These are phyloP conservation scores for Xenus cinereus DNA, from an alignment of 2,113 vertebrate species.

Conservation along the genomic window DNA sequence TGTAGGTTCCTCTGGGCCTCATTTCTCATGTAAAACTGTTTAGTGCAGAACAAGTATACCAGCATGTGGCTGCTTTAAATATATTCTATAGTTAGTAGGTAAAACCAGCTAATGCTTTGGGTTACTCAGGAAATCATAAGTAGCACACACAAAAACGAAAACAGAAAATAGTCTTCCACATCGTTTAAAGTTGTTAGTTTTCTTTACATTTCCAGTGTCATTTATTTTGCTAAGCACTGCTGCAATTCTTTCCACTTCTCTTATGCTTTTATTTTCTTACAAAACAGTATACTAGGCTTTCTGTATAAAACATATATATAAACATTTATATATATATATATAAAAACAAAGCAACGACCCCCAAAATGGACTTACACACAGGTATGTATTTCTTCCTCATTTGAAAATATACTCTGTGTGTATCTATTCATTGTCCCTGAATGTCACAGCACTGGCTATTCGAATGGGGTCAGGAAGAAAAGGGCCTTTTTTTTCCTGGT, in stretches of 20 bases:
- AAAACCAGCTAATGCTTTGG: slow-evolving; percentile 32
- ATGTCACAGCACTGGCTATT: neutral
- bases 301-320: slow-evolving; percentile 64
- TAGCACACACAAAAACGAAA: neutral
- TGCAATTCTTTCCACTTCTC: neutral
- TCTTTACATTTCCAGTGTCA: slow-evolving; percentile 1
- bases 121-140: slow-evolving; percentile 42
- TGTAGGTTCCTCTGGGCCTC: neutral
- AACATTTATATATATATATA: slow-evolving; percentile 39
- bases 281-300: slow-evolving; percentile 55
- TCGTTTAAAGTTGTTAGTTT: neutral
- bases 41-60: neutral
- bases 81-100: slow-evolving; percentile 38
- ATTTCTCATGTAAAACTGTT: neutral
- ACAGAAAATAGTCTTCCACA: neutral
- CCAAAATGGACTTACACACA: neutral
- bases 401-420: neutral
- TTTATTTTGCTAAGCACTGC: slow-evolving; percentile 28
- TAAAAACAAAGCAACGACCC: neutral
- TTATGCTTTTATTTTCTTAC: slow-evolving; percentile 43
- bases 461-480: neutral
- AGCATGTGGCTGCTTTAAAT: neutral
- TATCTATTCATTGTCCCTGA: slow-evolving; percentile 5
- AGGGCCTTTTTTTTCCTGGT: neutral
- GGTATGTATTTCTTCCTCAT: neutral